Conservation (phyloP, 1,140 invertebrate species). For the Trinorchestia longiramus region DNA sequence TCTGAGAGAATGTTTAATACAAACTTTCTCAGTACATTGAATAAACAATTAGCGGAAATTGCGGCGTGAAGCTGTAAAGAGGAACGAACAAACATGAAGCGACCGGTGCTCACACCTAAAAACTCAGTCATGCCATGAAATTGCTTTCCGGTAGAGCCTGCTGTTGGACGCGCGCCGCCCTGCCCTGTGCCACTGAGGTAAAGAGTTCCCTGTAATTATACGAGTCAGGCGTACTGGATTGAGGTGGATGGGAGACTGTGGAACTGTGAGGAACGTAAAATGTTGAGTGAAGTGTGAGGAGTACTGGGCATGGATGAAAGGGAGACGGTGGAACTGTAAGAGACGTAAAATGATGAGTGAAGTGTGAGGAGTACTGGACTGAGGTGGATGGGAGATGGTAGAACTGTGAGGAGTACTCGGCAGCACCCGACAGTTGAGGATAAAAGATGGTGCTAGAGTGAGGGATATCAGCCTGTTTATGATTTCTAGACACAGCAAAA, state of each 20-base stretch:
- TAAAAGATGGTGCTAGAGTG: no score
- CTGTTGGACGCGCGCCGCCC: neutral
- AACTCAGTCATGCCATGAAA: constrained; percentile 5
- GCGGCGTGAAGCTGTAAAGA: neutral
- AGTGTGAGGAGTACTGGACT: no score
- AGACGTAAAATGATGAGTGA: no score
- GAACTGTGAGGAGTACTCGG: no score
- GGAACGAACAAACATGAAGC: neutral
- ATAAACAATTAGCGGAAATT: constrained; percentile 35
- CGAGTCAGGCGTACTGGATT: neutral
- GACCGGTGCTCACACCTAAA: neutral
- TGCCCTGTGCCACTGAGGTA: neutral
- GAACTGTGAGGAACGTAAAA: no score
- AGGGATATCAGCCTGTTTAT: no score
- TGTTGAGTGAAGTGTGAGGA: neutral
- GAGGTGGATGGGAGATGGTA: no score
- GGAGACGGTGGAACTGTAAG: no score
- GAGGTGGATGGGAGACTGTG: neutral
- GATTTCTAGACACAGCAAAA: no score
- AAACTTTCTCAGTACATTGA: neutral
- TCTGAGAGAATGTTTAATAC: neutral
- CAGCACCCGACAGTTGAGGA: no score
- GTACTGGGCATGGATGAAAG: no score
- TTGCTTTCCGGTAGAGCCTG: neutral
- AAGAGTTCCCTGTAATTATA: neutral